These are phyloP conservation scores for Artibeus lituratus DNA, from an alignment of 2,797 vertebrate genomes.

Conservation along the genomic window DNA sequence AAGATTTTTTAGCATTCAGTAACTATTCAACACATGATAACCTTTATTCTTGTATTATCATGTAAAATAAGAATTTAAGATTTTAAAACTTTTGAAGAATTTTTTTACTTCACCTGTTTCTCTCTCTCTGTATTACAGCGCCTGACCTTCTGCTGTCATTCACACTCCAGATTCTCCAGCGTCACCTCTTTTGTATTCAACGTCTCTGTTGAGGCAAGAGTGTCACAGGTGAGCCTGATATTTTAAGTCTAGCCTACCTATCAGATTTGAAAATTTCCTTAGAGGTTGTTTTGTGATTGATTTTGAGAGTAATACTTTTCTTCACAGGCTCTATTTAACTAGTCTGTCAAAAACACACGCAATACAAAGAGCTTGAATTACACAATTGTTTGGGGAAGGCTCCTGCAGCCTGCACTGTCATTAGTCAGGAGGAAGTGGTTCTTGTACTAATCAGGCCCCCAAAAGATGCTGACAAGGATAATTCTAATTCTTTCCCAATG, in stretches of 20 bases:
- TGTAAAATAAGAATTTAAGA: neutral
- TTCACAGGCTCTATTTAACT: conserved; percentile 73
- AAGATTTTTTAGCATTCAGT: neutral
- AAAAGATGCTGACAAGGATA: conserved; percentile 78
- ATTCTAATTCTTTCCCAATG: conserved; percentile 80
- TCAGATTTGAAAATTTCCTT: conserved; percentile 43
- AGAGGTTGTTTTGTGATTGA: conserved; percentile 47
- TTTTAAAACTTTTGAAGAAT: neutral
- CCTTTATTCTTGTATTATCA: neutral
- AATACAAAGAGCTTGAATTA: conserved; percentile 70
- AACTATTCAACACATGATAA: neutral
- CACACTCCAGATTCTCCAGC: neutral
- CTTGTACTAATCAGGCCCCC: conserved; percentile 77
- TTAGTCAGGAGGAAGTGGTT: conserved; percentile 65
- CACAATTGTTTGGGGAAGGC: conserved; percentile 69
- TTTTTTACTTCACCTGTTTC: neutral
- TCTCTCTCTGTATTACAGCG: neutral
- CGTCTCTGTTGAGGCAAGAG: neutral
- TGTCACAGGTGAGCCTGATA: neutral
- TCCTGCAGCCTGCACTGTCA: conserved; percentile 55
- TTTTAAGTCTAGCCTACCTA: conserved; percentile 38
- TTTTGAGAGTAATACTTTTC: conserved; percentile 76
- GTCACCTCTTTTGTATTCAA: neutral
- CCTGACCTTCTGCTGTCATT: neutral
- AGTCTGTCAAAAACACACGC: conserved; percentile 60